A percentile compares a stretch with the other conserved stretches of the same genome.
Evolutionary conservation across 2,797 vertebrate species (phyloP).

Genomic region (Pipistrellus pygmaeus): DNA sequence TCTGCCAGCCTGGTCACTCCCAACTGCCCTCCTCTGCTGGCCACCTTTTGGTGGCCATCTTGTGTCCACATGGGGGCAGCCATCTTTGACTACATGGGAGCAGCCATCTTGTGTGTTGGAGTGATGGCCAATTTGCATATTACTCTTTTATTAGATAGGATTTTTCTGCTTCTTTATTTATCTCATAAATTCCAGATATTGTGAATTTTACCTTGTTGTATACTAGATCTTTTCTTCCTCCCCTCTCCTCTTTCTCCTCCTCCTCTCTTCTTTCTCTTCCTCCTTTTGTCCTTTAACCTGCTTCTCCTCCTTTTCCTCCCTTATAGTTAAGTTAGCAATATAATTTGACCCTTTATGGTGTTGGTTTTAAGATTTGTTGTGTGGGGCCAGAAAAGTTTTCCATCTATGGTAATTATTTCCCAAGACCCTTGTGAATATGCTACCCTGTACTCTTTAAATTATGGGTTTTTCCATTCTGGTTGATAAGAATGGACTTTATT

Average conservation of each 20-base stretch:
- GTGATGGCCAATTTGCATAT: too few relatives aligned
- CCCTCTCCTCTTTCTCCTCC: too few relatives aligned
- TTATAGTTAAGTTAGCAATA: background rate
- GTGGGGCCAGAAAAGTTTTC: slow-evolving; percentile 8
- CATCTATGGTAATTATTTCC: background rate
- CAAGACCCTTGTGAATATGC: background rate
- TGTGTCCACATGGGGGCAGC: too few relatives aligned
- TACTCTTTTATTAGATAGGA: too few relatives aligned
- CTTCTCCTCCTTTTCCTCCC: background rate
- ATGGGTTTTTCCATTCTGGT: background rate
- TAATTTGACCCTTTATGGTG: slow-evolving; percentile 17
- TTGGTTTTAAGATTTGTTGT: slow-evolving; percentile 24
- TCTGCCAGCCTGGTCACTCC: too few relatives aligned
- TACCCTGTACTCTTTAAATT: background rate
- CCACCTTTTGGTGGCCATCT: too few relatives aligned
- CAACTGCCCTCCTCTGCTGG: too few relatives aligned
- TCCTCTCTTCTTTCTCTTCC: background rate
- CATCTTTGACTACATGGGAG: too few relatives aligned
- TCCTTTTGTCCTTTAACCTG: background rate
- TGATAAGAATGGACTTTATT: background rate
- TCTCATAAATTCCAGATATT: slow-evolving; percentile 47
- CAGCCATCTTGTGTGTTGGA: too few relatives aligned
- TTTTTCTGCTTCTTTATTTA: slow-evolving; percentile 38
- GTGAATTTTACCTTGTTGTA: slow-evolving; percentile 32
- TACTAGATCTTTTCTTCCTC: background rate